Base-by-base conservation (phyloP, 1,140 invertebrate species). In the Theocolax elegans region DNA sequence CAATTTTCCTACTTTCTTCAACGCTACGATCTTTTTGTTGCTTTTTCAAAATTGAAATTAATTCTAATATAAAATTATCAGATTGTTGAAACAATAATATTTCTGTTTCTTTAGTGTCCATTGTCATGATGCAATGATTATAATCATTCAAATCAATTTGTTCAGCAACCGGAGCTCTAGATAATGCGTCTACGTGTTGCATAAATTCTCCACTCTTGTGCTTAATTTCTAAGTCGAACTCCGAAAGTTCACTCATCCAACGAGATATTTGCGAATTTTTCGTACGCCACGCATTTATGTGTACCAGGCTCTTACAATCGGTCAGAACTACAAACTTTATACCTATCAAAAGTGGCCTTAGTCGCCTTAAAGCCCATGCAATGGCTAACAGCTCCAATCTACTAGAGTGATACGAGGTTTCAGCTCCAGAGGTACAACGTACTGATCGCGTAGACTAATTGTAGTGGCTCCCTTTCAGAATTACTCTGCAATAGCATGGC, bases 401-500 rank as follows among this genome's bases (percentile, higher is more conserved):
- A 48, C 62, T 73, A n/a, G 3, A 21, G 17, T 29, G 27, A 1
- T 68, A 17, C 9, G 35, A 15, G 2, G 38, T 13, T 51, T 25
- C 21, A 7, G 12, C 12, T 7, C 12, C 35, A 12, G 35, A 7
- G n/a, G 12, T 38, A 7, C 12, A 7, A 7, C 12, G 6, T 38
- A 38, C 35, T 38, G 12, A 38, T 38, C 35, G 35, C 35, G 35
- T 38, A 38, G 6, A 38, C 35, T 38, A 38, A 38, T n/a, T n/a
- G n/a, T n/a, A n/a, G n/a, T n/a, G n/a, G n/a, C n/a, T n/a, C n/a
- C n/a, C n/a, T n/a, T n/a, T n/a, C n/a, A n/a, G n/a, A n/a, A n/a
- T n/a, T n/a, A n/a, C n/a, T n/a, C n/a, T 81, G 78, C 1, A 82
- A 44, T 2, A 84, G 27, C 10, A 81, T 77, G 0, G 74, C 79